Base-by-base conservation (phyloP, 1,140 invertebrate species). In the Catajapyx aquilonaris region DNA sequence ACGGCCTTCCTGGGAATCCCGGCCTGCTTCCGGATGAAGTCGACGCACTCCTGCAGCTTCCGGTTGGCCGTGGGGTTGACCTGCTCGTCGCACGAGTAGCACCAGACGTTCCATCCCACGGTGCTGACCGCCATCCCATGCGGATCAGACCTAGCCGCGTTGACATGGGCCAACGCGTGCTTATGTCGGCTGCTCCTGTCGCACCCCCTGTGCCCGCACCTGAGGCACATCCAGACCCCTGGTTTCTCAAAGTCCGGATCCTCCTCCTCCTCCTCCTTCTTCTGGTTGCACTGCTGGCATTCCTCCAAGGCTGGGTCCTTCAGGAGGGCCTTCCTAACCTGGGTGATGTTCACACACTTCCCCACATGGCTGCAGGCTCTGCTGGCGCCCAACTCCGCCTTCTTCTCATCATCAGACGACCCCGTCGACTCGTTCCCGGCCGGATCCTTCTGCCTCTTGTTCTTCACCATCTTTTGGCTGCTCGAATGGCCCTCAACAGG, bases 161-260 rank as follows among this genome's bases (percentile, higher is more conserved):
- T 59, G 50, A 66, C 77, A 56, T 91, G 85, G 33, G 71, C 61
- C 9, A 80, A 46, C 1, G 80, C 78, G 59, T 91, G 84, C 43
- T 71, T 60, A n/a, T n/a, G n/a, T 47, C 69, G 66, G 7, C 69
- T 60, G 7, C 64, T 60, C 37, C 71, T 62, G 22, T 76, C 79
- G 59, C 84, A 88, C 23, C 73, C 66, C 55, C 79, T 72, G 35
- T 73, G 54, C 10, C 78, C 81, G 61, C 64, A 68, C 69, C 76
- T 52, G 56, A 69, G 48, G 68, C 74, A 55, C 55, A 73, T 50
- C 68, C 68, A 65, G 38, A 60, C n/a, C 42, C 17, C n/a, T n/a
- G n/a, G n/a, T n/a, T n/a, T n/a, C n/a, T n/a, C n/a, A n/a, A n/a
- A n/a, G n/a, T n/a, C n/a, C n/a, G n/a, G n/a, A n/a, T n/a, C n/a